Evolutionary conservation across 1,140 invertebrate genomes (phyloP).

Genomic region (Nymphalis io): DNA sequence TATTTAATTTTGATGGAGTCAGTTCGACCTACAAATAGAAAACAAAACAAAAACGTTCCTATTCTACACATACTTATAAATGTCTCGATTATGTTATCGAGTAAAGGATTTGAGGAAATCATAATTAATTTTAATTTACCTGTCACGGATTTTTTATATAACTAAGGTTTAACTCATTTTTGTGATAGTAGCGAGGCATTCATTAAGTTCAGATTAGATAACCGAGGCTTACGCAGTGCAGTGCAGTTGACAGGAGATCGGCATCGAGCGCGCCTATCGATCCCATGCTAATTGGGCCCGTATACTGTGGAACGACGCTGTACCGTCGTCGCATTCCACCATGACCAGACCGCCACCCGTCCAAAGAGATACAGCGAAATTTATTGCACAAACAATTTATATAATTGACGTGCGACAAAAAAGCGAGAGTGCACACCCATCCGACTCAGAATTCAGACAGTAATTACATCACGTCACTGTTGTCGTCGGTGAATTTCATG

Average conservation of each 20-base stretch:
- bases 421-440: constrained; percentile 75
- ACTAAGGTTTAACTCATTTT: constrained; percentile 47
- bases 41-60: no score
- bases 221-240: constrained; percentile 63
- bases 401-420: constrained; percentile 79
- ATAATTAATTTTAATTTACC: constrained; percentile 21
- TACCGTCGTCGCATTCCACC: constrained; percentile 70
- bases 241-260: constrained; percentile 69
- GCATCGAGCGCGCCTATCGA: constrained; percentile 72
- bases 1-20: neutral
- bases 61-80: no score
- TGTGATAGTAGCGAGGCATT: constrained; percentile 63
- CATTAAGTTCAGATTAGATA: constrained; percentile 79
- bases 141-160: constrained; percentile 27
- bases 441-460: constrained; percentile 62
- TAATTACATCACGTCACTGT: constrained; percentile 67
- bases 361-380: constrained; percentile 74
- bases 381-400: constrained; percentile 80
- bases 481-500: constrained; percentile 61
- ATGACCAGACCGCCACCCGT: constrained; percentile 59
- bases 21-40: neutral
- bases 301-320: constrained; percentile 53
- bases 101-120: neutral
- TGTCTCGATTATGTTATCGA: neutral
- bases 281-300: constrained; percentile 76